phyloP scores from a whole-genome alignment of 2,888 invertebrate genomes.

The Aporophyla lueneburgensis region DNA sequence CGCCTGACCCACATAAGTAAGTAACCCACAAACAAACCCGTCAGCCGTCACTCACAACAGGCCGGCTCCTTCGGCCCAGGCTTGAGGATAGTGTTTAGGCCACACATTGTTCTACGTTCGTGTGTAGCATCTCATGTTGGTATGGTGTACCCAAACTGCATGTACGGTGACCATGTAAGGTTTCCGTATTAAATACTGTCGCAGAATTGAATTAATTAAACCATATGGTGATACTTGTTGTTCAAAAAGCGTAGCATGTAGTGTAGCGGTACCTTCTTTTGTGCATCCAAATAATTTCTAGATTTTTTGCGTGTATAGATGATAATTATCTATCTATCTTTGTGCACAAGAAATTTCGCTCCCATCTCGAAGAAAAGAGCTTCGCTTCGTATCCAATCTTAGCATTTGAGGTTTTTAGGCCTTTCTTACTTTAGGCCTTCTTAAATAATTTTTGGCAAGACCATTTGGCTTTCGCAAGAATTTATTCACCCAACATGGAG shows the following conservation, averaged over 20 bases:
- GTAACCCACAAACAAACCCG: slow-evolving; percentile 9
- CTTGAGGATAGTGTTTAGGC: slow-evolving; percentile 34
- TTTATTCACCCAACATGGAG: too few species aligned
- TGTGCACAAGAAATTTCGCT: not conserved
- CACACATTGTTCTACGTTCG: slow-evolving; percentile 39
- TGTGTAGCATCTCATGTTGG: slow-evolving; percentile 32
- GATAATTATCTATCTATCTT: too few species aligned
- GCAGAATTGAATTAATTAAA: not conserved
- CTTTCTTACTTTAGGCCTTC: too few species aligned
- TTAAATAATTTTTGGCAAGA: not conserved
- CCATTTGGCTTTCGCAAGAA: not conserved
- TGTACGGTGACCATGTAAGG: slow-evolving; percentile 47
- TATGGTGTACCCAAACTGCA: slow-evolving; percentile 53
- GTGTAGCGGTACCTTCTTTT: not conserved
- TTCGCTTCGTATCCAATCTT: not conserved
- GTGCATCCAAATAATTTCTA: not conserved
- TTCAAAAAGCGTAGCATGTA: not conserved
- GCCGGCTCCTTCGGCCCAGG: slow-evolving; percentile 10
- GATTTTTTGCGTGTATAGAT: too few species aligned
- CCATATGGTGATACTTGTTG: too few species aligned
- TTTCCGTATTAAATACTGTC: not conserved
- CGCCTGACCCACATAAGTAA: not conserved
- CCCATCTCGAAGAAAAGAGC: not conserved
- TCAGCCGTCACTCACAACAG: not conserved
- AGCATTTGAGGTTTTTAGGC: not conserved